Conservation (phyloP, 2,797 vertebrate species). For the Hippocampus kuda region DNA sequence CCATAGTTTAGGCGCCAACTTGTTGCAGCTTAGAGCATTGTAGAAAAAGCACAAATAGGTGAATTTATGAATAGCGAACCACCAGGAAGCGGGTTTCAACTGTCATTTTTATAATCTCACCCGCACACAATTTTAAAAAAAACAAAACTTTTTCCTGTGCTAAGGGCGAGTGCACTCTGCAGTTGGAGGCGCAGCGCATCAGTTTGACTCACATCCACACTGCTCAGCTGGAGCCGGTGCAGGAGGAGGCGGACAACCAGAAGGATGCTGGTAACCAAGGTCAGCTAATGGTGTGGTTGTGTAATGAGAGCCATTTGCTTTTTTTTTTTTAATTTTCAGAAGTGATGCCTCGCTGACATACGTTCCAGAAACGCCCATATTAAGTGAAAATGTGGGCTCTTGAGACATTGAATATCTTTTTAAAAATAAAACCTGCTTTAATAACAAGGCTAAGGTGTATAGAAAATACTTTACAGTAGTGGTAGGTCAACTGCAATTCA, state of each 20-base stretch:
- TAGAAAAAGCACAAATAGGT: too few relatives aligned
- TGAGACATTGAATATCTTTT: neutral
- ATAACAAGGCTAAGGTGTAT: too few relatives aligned
- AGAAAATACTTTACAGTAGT: too few relatives aligned
- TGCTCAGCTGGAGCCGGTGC: conserved; percentile 82
- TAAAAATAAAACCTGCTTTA: neutral
- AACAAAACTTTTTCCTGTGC: neutral
- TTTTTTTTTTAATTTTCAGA: neutral
- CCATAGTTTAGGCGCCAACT: too few relatives aligned
- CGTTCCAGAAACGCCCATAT: neutral
- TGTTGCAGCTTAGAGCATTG: too few relatives aligned
- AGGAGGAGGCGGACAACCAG: conserved; percentile 66
- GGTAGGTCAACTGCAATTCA: too few relatives aligned
- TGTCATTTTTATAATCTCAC: too few relatives aligned
- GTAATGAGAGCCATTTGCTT: neutral
- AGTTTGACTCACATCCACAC: conserved; percentile 86
- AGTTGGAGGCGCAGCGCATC: conserved; percentile 87
- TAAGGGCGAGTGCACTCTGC: conserved; percentile 80
- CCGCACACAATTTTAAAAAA: too few relatives aligned
- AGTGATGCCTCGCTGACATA: neutral
- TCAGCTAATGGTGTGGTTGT: conserved; percentile 1
- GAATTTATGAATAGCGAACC: too few relatives aligned
- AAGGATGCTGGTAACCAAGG: conserved; percentile 64
- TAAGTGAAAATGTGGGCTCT: neutral
- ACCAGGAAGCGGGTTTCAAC: too few relatives aligned